Conservation (phyloP, 2,888 invertebrate genomes). For the Laspeyria flexula region DNA sequence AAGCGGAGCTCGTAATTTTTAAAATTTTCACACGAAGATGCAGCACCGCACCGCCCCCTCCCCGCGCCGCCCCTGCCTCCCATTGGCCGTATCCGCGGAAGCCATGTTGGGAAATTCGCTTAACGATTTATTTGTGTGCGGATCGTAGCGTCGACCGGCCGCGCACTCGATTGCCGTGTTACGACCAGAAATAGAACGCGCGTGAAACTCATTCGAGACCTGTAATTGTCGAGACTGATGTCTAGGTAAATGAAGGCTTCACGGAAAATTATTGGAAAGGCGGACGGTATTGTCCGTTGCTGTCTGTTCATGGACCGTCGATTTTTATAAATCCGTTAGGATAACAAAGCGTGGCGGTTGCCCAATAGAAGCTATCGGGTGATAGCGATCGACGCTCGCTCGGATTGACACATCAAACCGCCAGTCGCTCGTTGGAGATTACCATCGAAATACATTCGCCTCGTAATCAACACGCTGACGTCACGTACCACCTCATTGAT, state of each 20-base stretch:
- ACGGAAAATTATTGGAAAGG: slow-evolving; percentile 56
- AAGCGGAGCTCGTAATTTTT: slow-evolving; percentile 65
- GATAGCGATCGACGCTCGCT: slow-evolving; percentile 74
- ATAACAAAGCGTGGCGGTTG: slow-evolving; percentile 81
- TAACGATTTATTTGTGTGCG: slow-evolving; percentile 78
- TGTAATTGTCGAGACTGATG: slow-evolving; percentile 47
- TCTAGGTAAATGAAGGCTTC: slow-evolving; percentile 48
- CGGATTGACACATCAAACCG: slow-evolving; percentile 83
- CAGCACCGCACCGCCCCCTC: slow-evolving; percentile 53
- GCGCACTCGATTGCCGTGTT: slow-evolving; percentile 59
- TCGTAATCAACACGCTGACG: slow-evolving; percentile 77
- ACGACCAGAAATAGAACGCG: slow-evolving; percentile 55
- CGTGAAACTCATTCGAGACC: slow-evolving; percentile 58
- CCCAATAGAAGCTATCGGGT: slow-evolving; percentile 78
- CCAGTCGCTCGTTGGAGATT: slow-evolving; percentile 71
- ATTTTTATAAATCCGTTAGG: slow-evolving; percentile 77
- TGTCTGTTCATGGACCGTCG: slow-evolving; percentile 64
- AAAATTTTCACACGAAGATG: slow-evolving; percentile 72
- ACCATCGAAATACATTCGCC: slow-evolving; percentile 75
- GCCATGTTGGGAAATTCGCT: slow-evolving; percentile 81
- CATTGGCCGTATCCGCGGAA: slow-evolving; percentile 68
- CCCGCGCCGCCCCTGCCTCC: slow-evolving; percentile 59
- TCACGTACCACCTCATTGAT: slow-evolving; percentile 67
- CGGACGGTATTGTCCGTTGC: slow-evolving; percentile 57
- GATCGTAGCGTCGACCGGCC: slow-evolving; percentile 57